Base-by-base conservation (phyloP, 2,113 vertebrate genomes). In the Ginglymostoma cirratum region DNA sequence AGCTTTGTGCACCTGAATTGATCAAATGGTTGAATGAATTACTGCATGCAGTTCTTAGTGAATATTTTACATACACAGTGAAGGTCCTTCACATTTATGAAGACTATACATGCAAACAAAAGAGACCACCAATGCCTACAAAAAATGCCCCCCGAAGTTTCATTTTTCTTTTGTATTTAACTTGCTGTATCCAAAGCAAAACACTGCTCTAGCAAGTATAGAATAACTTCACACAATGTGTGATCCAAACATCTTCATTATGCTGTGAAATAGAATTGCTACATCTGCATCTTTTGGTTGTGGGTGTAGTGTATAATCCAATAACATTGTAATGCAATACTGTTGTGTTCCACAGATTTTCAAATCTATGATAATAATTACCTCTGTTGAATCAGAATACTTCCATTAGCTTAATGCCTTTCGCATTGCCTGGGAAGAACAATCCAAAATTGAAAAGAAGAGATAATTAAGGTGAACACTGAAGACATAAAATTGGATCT, bases 331-430 rank as follows among this genome's bases (percentile, higher is more conserved):
- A 66, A 69, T 69, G 92, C 92, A 42, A 3, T 94, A 94, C 38
- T n/a, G 67, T 93, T n/a, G 93, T 70, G 27, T 45, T 48, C 42
- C 45, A 72, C 48, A 95, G 66, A 27, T 24, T 70, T 72, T 38
- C 12, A 76, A 72, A 48, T 95, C 94, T 95, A 72, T 70, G 38
- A 45, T 72, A 72, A 95, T 92, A 72, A 45, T 95, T 45, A 69
- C 45, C 10, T 95, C 94, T 42, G 42, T 70, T 95, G 67, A 95
- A 95, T 52, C 94, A 45, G 94, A 72, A 30, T 72, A 6, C 3
- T 70, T 95, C 38, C 94, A 95, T 95, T 95, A 76, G 67, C 69
- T 95, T 72, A 95, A 95, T 76, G 69, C 72, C 23, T 95, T 76
- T 95, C 52, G 14, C 23, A 95, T 17, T 30, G 38, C 69, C 72